Evolutionary conservation across 2,888 invertebrate species (phyloP).

Genomic region (Clistopyga incitator): DNA sequence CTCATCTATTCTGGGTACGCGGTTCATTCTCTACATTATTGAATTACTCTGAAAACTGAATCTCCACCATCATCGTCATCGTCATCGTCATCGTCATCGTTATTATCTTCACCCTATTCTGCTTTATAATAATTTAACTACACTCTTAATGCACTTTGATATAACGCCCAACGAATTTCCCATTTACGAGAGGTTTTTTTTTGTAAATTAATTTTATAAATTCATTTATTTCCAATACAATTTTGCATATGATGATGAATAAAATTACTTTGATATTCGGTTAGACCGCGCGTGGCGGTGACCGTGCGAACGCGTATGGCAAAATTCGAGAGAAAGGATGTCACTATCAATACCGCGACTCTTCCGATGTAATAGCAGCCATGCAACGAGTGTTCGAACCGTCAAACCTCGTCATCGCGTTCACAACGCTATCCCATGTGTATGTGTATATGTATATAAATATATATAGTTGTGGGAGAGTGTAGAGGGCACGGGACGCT

Average conservation of each 20-base stretch:
- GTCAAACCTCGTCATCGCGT: constrained; percentile 51
- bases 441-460: neutral
- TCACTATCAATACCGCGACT: constrained; percentile 38
- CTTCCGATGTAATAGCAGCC: constrained; percentile 23
- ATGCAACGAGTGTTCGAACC: constrained; percentile 21
- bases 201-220: no score
- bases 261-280: constrained; percentile 23
- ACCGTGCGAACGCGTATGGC: neutral
- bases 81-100: no score
- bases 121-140: constrained; percentile 10
- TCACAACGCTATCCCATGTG: constrained; percentile 44
- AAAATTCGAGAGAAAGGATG: constrained; percentile 16
- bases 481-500: constrained; percentile 13
- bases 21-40: constrained; percentile 14
- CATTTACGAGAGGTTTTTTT: neutral
- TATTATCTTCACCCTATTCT: neutral
- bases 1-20: neutral
- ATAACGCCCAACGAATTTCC: neutral
- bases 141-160: neutral
- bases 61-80: neutral
- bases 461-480: neutral
- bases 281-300: neutral
- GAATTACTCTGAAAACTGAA: constrained; percentile 1
- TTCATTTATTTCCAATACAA: neutral
- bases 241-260: constrained; percentile 11